phyloP scores from a whole-genome alignment of 1,140 invertebrate species.

The Belonocnema kinseyi region DNA sequence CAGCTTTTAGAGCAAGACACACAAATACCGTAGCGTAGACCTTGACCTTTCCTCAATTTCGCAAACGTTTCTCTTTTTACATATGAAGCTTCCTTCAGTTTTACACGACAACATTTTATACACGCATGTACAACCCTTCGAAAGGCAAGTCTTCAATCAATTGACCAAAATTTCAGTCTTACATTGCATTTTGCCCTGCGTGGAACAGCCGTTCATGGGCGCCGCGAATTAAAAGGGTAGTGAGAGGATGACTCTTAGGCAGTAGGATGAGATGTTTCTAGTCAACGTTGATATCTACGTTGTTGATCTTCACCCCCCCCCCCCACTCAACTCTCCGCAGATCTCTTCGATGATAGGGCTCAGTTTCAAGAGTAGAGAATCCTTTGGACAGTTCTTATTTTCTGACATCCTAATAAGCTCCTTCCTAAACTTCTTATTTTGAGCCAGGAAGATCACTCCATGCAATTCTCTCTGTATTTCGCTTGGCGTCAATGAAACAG shows the following conservation, averaged over 20 bases:
- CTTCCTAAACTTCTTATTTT: too few relatives aligned
- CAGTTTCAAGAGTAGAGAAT: not conserved
- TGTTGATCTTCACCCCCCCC: not conserved
- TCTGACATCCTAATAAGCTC: too few relatives aligned
- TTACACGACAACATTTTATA: conserved; percentile 37
- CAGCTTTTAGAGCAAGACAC: conserved; percentile 46
- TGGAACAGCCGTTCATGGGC: conserved; percentile 19
- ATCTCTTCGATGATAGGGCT: not conserved
- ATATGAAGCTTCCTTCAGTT: conserved; percentile 31
- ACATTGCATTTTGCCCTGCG: conserved; percentile 19
- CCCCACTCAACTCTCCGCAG: not conserved
- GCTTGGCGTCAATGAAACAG: too few relatives aligned
- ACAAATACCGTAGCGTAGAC: conserved; percentile 33
- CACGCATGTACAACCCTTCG: conserved; percentile 38
- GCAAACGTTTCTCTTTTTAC: conserved; percentile 32
- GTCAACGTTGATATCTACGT: not conserved
- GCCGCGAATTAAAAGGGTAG: conserved; percentile 9
- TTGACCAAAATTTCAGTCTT: conserved; percentile 48
- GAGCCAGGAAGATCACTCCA: too few relatives aligned
- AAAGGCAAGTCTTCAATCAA: conserved; percentile 40
- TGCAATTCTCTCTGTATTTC: too few relatives aligned
- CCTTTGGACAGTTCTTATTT: not conserved
- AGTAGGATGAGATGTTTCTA: conserved; percentile 30
- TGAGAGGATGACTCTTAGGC: not conserved
- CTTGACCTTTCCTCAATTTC: conserved; percentile 32